Base-by-base conservation (phyloP, 2,797 vertebrate species). In the Cuculus canorus region DNA sequence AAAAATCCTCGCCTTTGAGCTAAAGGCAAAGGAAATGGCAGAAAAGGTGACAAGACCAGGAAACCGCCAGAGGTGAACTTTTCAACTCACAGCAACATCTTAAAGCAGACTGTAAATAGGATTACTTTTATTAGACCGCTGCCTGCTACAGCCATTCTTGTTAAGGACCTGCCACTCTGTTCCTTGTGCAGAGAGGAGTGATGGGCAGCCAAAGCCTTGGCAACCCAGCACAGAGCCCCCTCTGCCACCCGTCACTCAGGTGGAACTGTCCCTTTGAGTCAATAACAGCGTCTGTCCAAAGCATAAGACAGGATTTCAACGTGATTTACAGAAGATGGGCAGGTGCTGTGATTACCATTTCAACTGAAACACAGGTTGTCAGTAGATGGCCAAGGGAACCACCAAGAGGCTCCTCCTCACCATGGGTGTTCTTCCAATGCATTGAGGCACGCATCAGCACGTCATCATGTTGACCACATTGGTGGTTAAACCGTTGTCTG, bases 31-130 rank as follows among this genome's bases (percentile, higher is more conserved):
- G 28, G 53, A 68, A 88, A 90, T 4, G 28, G 66, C 56, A 82
- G 73, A 79, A 93, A 95, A 92, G 72, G 43, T 70, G 56, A 86
- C 79, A 81, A 94, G 39, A 60, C 41, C 78, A 88, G 78, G 68
- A 94, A 95, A 93, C 56, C 1, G 43, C 48, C 64, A 73, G 53
- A 73, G 73, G 18, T 96, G 94, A 93, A 93, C 92, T 95, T 91
- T 90, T 97, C 88, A 94, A 93, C 95, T 89, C 80, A 18, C 27
- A 56, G 70, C 45, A 87, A 68, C 66, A 30, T 96, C 81, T 94
- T 43, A 35, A 93, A 84, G 84, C 93, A 68, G 63, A 63, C 76
- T 82, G 64, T 75, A 95, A 92, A 96, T 72, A 95, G 80, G 88
- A 90, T 69, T 68, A 72, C 32, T 93, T 93, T 95, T 95, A 90